Evolutionary conservation across 2,113 vertebrate species (phyloP).

Genomic region (Eulacestoma nigropectus): DNA sequence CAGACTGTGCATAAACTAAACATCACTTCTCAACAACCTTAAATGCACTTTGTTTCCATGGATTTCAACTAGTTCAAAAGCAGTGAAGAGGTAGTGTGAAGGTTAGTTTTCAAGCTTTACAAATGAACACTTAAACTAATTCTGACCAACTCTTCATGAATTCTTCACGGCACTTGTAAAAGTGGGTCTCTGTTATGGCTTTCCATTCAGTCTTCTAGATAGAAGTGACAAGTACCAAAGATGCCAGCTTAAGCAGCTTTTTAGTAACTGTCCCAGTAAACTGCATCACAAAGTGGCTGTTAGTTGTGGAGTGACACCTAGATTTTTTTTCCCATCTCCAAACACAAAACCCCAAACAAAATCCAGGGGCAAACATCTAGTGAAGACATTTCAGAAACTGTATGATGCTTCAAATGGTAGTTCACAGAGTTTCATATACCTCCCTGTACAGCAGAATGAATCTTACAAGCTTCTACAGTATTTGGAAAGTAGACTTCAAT

Average conservation of each 20-base stretch:
- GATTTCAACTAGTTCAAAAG: neutral
- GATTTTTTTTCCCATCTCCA: neutral
- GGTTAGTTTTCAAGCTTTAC: neutral
- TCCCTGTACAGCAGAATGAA: neutral
- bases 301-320: neutral
- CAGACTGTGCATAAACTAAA: neutral
- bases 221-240: neutral
- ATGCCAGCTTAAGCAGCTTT: neutral
- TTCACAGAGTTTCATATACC: neutral
- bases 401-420: neutral
- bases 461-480: neutral
- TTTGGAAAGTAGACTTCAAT: neutral
- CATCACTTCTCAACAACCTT: neutral
- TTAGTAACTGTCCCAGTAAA: neutral
- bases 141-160: neutral
- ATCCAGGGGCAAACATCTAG: neutral
- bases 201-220: neutral
- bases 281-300: neutral
- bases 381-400: neutral
- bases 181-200: neutral
- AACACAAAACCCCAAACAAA: neutral
- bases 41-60: neutral
- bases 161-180: neutral
- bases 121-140: neutral
- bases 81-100: neutral